Percentiles rank a stretch among this genome's conserved stretches.
Conservation (phyloP, 2,113 vertebrate genomes). For the Antigone vipio region DNA sequence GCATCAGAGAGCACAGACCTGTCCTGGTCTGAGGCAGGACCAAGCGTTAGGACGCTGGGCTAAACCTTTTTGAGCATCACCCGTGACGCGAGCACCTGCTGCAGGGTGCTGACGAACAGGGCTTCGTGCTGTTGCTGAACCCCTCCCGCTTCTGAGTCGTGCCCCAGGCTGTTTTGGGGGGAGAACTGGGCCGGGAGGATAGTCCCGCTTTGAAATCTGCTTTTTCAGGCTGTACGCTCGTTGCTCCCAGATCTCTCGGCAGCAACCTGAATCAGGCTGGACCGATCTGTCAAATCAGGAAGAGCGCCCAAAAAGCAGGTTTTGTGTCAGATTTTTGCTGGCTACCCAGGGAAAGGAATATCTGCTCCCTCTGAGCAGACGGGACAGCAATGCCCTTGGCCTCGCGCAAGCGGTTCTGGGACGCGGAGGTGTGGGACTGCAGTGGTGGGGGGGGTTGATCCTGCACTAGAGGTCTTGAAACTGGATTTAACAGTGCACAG, state of each 20-base stretch:
- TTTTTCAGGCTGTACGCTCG: not conserved
- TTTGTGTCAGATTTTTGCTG: not conserved
- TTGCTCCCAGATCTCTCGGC: not conserved
- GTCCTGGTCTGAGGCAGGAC: not conserved
- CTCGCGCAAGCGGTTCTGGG: not conserved
- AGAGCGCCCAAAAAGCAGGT: not conserved
- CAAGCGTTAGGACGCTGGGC: not conserved
- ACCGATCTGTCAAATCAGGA: not conserved
- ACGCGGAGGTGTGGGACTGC: not conserved
- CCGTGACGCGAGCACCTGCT: no score
- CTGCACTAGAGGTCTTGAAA: not conserved
- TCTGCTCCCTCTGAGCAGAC: not conserved
- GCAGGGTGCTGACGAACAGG: no score
- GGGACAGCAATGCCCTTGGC: not conserved
- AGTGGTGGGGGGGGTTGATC: not conserved
- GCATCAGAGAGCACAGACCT: not conserved
- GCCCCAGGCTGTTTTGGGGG: not conserved
- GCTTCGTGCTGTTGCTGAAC: not conserved
- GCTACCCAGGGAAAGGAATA: not conserved
- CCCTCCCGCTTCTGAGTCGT: rapidly evolving
- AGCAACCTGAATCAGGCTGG: not conserved
- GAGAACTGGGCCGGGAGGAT: not conserved
- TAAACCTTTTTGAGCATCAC: not conserved
- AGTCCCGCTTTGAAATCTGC: not conserved
- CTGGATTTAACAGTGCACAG: no score